Base-by-base conservation (phyloP, 1,140 invertebrate genomes). In the Mamestra configurata region DNA sequence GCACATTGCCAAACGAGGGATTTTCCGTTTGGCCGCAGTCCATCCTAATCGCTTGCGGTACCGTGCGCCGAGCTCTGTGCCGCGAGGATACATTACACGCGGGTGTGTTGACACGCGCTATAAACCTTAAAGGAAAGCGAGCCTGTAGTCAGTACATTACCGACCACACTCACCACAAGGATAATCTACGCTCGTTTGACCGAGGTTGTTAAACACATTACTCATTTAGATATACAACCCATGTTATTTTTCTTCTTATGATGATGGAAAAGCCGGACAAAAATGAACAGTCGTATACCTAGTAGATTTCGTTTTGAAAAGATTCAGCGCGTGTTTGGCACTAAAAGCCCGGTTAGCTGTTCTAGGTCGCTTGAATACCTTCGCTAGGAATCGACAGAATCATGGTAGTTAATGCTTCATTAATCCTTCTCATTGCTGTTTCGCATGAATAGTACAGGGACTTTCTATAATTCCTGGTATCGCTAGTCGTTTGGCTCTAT, bases 11-110 rank as follows among this genome's bases (percentile, higher is more conserved):
- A 53, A 51, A 71, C 46, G 15, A 51, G 68, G 68, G 43, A 71
- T 46, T 71, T 53, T 71, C 68, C 49, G 49, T 20, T 61, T 77
- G 64, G 72, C 53, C 18, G 31, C 43, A 40, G 79, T 66, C 64
- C 79, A 77, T 76, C 72, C 73, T 80, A 59, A 80, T 71, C 79
- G 55, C 46, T 53, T 70, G 66, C 68, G 68, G 43, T 71, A 53
- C 68, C 20, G 68, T 6, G 57, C 1, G 15, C 0, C 2, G 18
- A 10, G 13, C 20, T 11, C 20, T 11, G 7, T 53, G 43, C 61
- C 66, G 20, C 40, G 40, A 70, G 49, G 68, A 71, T 71, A 53
- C 68, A 71, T 35, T 51, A 51, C 22, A 51, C 18, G 7, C 68
- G 20, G 43, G 46, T 35, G n/a, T 71, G 27, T 51, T 51, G 46